Evolutionary conservation across 2,888 invertebrate species (phyloP).

Genomic region (Andrena bicolor): DNA sequence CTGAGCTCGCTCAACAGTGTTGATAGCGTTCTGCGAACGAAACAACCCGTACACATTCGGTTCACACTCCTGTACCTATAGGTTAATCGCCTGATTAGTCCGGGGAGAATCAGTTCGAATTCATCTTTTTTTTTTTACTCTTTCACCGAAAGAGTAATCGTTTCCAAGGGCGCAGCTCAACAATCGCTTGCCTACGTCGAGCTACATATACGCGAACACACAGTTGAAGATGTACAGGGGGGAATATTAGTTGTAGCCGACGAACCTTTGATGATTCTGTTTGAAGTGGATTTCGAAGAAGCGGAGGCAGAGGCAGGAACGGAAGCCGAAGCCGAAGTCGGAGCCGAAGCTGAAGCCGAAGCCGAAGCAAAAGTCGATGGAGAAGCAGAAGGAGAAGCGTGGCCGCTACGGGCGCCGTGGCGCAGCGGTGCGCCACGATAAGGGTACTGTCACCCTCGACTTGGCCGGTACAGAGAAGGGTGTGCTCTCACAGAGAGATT

Average conservation of each 20-base stretch:
- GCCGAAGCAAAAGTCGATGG: conserved; percentile 7
- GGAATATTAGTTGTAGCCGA: conserved; percentile 79
- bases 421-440: conserved; percentile 39
- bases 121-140: too few relatives aligned
- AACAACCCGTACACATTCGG: too few relatives aligned
- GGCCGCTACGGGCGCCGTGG: conserved; percentile 4
- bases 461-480: conserved; percentile 73
- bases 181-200: too few relatives aligned
- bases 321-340: not conserved
- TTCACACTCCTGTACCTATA: too few relatives aligned
- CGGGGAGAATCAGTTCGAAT: too few relatives aligned
- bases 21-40: too few relatives aligned
- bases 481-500: conserved; percentile 82
- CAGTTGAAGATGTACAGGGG: conserved; percentile 68
- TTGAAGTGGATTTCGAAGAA: conserved; percentile 77
- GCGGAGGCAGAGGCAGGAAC: conserved; percentile 37
- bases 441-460: conserved; percentile 78
- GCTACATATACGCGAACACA: too few relatives aligned
- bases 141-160: too few relatives aligned
- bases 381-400: conserved; percentile 26
- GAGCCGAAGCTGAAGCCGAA: not conserved
- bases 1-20: too few relatives aligned
- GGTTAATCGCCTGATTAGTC: too few relatives aligned
- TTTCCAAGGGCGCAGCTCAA: too few relatives aligned
- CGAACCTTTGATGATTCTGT: conserved; percentile 84